Base-by-base conservation (phyloP, 92 coral and sea anemone species). In the Phenganax subtilis region DNA sequence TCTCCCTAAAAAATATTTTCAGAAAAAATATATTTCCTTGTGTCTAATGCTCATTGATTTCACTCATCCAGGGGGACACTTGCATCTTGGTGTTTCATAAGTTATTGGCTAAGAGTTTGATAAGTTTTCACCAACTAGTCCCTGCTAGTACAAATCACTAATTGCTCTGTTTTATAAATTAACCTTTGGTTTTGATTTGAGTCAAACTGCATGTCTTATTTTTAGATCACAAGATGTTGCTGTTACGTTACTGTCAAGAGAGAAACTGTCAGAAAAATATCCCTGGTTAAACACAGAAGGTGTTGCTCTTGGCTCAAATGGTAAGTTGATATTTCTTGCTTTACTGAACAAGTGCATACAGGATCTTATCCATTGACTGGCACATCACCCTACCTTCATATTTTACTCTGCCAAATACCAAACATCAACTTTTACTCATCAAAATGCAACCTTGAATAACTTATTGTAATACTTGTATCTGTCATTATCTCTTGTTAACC, bases 251-350 rank as follows among this genome's bases (percentile, higher is more conserved):
- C 85, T 94, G 27, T 28, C 91, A 52, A 83, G 84, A 8, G 77
- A 78, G 57, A 87, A 92, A 58, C 86, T 94, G 9, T 82, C 80
- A n/a, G 12, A 82, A 55, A 87, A 81, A 77, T 94, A 74, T 80
- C 91, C 97, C 55, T 90, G 96, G 93, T 56, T 94, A 52, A 94
- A 87, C 76, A 90, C 90, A 63, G 93, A 92, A 30, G 96, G 88
- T 10, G 62, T 94, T 61, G 80, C 88, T 31, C 74, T 94, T 75
- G 98, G 87, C 27, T 88, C 98, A 54, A 29, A 92, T 84, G 98
- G 98, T 94, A 65, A 28, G 88, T 51, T n/a, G 53, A 12, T 0
- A 60, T 20, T 37, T 29, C 53, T 31, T 58, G 15, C 12, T 65
- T 57, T 14, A 7, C 6, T 5, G 14, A 59, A 29, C 14, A 31